These are phyloP conservation scores for Conus betulinus DNA, from an alignment of 1,140 invertebrate species.

Conservation along the genomic window DNA sequence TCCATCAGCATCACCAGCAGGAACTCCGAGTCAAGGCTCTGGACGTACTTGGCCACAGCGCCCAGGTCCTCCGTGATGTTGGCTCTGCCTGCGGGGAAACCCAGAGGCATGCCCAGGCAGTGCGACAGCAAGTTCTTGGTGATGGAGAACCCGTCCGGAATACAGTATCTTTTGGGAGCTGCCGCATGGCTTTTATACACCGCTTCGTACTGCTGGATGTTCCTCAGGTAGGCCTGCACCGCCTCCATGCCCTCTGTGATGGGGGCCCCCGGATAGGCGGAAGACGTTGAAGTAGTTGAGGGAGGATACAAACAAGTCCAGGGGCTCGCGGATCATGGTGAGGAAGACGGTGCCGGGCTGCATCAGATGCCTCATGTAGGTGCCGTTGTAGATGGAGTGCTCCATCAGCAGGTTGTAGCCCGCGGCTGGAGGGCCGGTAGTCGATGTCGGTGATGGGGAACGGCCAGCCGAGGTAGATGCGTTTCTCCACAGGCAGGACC, in stretches of 20 bases:
- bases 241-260: slow-evolving; percentile 16
- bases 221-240: slow-evolving; percentile 61
- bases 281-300: slow-evolving; percentile 67
- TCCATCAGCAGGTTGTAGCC: slow-evolving; percentile 65
- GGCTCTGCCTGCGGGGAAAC: slow-evolving; percentile 59
- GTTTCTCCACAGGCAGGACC: slow-evolving; percentile 50
- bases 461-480: slow-evolving; percentile 69
- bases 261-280: slow-evolving; percentile 46
- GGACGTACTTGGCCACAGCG: slow-evolving; percentile 56
- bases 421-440: slow-evolving; percentile 48
- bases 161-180: slow-evolving; percentile 58
- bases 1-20: slow-evolving; percentile 79
- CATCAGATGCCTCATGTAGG: slow-evolving; percentile 59
- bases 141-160: slow-evolving; percentile 69
- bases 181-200: slow-evolving; percentile 59
- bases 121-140: slow-evolving; percentile 69
- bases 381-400: slow-evolving; percentile 66
- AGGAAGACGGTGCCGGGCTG: slow-evolving; percentile 59
- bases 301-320: slow-evolving; percentile 62
- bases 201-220: slow-evolving; percentile 65
- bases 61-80: slow-evolving; percentile 50
- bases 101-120: slow-evolving; percentile 68
- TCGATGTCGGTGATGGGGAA: slow-evolving; percentile 54
- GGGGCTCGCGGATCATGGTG: slow-evolving; percentile 69
- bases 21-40: slow-evolving; percentile 69